These are phyloP conservation scores for Tautogolabrus adspersus DNA, from an alignment of 2,113 vertebrate genomes.

Conservation along the genomic window DNA sequence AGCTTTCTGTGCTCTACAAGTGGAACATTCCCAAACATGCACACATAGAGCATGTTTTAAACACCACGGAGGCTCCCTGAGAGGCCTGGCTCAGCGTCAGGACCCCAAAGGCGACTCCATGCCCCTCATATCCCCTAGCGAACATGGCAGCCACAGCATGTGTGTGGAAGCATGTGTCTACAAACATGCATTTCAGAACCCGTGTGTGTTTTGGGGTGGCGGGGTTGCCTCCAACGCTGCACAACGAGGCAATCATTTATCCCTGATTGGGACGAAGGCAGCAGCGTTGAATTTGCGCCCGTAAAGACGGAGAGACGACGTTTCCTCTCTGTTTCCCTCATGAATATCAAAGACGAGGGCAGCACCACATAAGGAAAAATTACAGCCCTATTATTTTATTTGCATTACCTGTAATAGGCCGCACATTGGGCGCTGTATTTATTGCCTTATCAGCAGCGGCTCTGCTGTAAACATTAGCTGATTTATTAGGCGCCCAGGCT, in stretches of 20 bases:
- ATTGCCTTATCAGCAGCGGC: slow-evolving; percentile 65
- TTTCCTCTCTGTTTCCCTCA: slow-evolving; percentile 72
- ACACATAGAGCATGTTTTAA: background rate
- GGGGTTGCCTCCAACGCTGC: slow-evolving; percentile 5
- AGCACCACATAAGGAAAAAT: slow-evolving; percentile 69
- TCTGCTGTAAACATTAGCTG: slow-evolving; percentile 65
- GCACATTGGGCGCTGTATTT: slow-evolving; percentile 72
- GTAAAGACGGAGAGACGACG: slow-evolving; percentile 64
- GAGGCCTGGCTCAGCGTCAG: slow-evolving; percentile 59
- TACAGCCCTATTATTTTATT: slow-evolving; percentile 82
- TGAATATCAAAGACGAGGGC: slow-evolving; percentile 75
- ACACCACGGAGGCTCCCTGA: slow-evolving; percentile 13
- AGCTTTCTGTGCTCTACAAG: slow-evolving; percentile 18
- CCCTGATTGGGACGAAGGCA: slow-evolving; percentile 73
- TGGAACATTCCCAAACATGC: slow-evolving; percentile 1
- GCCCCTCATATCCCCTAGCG: slow-evolving; percentile 11
- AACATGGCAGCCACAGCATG: slow-evolving; percentile 30
- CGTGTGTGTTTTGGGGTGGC: slow-evolving; percentile 10
- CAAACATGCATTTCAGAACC: slow-evolving; percentile 29
- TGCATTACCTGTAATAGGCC: slow-evolving; percentile 82
- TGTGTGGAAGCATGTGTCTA: slow-evolving; percentile 27
- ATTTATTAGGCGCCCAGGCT: slow-evolving; percentile 70
- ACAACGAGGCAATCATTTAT: slow-evolving; percentile 75
- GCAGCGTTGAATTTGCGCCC: slow-evolving; percentile 56
- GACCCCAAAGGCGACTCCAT: slow-evolving; percentile 9